Percentiles rank a stretch among this genome's conserved stretches.
Evolutionary conservation across 2,797 vertebrate species (phyloP).

Genomic region (Poecilia wingei): DNA sequence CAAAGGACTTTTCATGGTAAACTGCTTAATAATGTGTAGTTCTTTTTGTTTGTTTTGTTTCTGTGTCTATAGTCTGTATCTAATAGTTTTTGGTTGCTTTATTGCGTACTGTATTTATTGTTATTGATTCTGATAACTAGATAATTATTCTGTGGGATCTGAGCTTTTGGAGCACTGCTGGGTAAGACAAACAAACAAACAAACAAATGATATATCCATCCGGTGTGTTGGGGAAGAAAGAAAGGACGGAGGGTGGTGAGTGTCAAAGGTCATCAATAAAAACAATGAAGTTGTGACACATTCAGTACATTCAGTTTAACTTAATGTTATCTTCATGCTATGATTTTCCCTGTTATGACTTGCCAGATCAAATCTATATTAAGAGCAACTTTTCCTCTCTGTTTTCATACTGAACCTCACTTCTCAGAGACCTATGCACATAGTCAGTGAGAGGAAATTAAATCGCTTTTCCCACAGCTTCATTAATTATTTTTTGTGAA

Average conservation of each 20-base stretch:
- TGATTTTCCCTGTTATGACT: neutral
- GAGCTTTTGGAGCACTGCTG: neutral
- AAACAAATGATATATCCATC: constrained; percentile 20
- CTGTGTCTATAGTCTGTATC: neutral
- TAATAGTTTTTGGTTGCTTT: neutral
- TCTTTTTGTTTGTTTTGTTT: neutral
- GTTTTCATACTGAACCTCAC: constrained; percentile 12
- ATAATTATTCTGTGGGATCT: neutral
- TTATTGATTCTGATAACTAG: neutral
- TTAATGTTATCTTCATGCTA: neutral
- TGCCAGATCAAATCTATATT: constrained; percentile 1
- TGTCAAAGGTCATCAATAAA: neutral
- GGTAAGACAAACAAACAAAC: no score
- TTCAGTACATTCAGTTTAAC: neutral
- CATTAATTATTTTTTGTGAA: constrained; percentile 75
- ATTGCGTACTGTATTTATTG: neutral
- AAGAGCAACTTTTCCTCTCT: neutral
- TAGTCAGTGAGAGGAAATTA: constrained; percentile 73
- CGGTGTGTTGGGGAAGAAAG: neutral
- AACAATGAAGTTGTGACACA: neutral
- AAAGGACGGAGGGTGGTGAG: neutral
- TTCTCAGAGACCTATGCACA: constrained; percentile 55
- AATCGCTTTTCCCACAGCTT: constrained; percentile 78
- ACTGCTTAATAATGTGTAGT: neutral
- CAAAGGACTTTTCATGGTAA: neutral